Percentiles rank a stretch among this genome's conserved stretches.
Evolutionary conservation across 2,113 vertebrate genomes (phyloP).

Genomic region (Pomatorhinus ruficollis): DNA sequence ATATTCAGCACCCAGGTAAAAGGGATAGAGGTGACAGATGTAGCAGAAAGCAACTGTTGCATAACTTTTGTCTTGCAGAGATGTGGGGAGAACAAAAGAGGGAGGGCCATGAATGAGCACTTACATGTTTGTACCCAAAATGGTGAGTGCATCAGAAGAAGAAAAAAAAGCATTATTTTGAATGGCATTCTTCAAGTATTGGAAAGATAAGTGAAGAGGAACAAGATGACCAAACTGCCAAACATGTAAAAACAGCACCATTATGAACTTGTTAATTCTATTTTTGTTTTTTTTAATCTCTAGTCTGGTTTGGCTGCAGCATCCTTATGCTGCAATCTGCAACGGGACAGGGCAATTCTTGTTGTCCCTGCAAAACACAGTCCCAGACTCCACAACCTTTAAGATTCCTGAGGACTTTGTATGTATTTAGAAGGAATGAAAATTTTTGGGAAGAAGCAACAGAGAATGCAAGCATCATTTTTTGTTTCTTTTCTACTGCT

Average conservation of each 20-base stretch:
- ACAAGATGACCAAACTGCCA: neutral
- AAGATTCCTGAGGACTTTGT: neutral
- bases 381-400: neutral
- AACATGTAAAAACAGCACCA: neutral
- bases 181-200: neutral
- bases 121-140: neutral
- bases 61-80: neutral
- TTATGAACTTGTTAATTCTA: neutral
- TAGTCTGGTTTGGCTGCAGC: neutral
- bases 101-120: neutral
- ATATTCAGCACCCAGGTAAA: neutral
- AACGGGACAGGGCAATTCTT: neutral
- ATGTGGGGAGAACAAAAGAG: neutral
- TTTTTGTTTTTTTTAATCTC: neutral
- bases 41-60: neutral
- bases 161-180: neutral
- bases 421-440: neutral
- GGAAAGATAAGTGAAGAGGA: neutral
- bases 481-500: neutral
- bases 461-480: accelerated
- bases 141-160: neutral
- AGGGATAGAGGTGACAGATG: neutral
- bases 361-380: neutral
- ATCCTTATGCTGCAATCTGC: neutral
- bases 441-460: neutral